A percentile compares a stretch with the other conserved stretches of the same genome.
Evolutionary conservation across 2,888 invertebrate genomes (phyloP).

Genomic region (Lasioglossum zephyrum): DNA sequence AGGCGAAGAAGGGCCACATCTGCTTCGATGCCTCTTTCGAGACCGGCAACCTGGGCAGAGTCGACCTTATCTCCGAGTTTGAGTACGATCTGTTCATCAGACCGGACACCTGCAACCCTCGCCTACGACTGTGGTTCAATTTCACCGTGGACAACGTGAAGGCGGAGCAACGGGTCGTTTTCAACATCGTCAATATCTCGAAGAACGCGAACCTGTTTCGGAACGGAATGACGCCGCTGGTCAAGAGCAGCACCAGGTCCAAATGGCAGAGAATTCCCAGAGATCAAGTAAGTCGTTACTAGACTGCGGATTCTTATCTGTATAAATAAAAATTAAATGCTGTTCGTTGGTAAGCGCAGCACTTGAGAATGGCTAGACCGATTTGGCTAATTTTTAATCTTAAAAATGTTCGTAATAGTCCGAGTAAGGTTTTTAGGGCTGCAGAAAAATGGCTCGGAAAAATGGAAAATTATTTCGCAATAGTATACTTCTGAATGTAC

Average conservation of each 20-base stretch:
- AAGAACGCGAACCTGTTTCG: slow-evolving; percentile 95
- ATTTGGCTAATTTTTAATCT: no score
- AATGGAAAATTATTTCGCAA: no score
- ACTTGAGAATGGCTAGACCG: no score
- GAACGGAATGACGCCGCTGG: slow-evolving; percentile 96
- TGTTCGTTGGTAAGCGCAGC: no score
- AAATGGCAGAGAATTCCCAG: slow-evolving; percentile 91
- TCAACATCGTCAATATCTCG: slow-evolving; percentile 98
- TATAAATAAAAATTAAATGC: no score
- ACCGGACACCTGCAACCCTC: slow-evolving; percentile 98
- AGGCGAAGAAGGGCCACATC: slow-evolving; percentile 97
- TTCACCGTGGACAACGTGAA: slow-evolving; percentile 98
- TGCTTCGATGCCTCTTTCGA: slow-evolving; percentile 99
- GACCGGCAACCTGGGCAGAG: slow-evolving; percentile 98
- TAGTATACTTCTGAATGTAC: no score
- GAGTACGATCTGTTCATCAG: slow-evolving; percentile 98
- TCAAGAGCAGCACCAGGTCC: slow-evolving; percentile 94
- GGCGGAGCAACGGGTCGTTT: slow-evolving; percentile 97
- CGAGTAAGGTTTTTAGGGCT: no score
- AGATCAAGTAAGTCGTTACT: slow-evolving; percentile 70
- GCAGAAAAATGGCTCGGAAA: no score
- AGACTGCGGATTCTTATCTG: not conserved
- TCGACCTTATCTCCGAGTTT: slow-evolving; percentile 95
- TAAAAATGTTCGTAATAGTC: no score
- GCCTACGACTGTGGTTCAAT: slow-evolving; percentile 98